These are phyloP conservation scores for Graphium colonna DNA, from an alignment of 2,888 invertebrate genomes.

Conservation along the genomic window DNA sequence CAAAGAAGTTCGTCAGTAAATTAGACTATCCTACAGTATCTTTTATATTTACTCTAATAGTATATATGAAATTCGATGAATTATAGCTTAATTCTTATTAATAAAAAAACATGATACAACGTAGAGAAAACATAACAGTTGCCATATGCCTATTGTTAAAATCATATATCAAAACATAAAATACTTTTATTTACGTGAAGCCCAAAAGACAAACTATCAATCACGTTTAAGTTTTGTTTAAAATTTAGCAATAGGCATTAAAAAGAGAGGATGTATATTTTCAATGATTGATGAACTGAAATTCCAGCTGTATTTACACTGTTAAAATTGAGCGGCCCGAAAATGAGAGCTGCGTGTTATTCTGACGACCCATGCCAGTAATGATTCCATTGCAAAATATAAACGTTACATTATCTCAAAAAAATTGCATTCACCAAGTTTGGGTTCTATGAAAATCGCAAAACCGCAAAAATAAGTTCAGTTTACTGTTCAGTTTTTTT, in stretches of 20 bases:
- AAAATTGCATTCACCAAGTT: too few species aligned
- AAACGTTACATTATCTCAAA: too few species aligned
- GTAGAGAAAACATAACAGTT: background rate
- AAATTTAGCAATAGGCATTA: constrained; percentile 8
- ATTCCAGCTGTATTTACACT: constrained; percentile 63
- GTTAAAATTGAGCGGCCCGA: constrained; percentile 70
- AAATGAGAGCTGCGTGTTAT: constrained; percentile 70
- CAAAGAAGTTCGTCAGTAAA: constrained; percentile 40
- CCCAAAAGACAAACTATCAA: background rate
- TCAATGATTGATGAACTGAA: constrained; percentile 26
- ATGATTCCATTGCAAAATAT: too few species aligned
- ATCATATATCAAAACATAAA: background rate
- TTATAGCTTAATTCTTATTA: background rate
- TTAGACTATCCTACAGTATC: constrained; percentile 40
- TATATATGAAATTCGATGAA: background rate
- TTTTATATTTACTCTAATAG: constrained; percentile 9
- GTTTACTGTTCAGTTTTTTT: too few species aligned
- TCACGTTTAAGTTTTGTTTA: background rate
- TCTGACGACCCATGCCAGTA: constrained; percentile 51
- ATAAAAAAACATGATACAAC: too few species aligned
- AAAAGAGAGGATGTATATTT: background rate
- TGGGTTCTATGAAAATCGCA: too few species aligned
- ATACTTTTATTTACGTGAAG: background rate
- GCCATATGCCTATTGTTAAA: background rate
- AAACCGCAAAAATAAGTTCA: too few species aligned